Conservation (phyloP, 2,797 vertebrate genomes). For the Lutjanus argentimaculatus region DNA sequence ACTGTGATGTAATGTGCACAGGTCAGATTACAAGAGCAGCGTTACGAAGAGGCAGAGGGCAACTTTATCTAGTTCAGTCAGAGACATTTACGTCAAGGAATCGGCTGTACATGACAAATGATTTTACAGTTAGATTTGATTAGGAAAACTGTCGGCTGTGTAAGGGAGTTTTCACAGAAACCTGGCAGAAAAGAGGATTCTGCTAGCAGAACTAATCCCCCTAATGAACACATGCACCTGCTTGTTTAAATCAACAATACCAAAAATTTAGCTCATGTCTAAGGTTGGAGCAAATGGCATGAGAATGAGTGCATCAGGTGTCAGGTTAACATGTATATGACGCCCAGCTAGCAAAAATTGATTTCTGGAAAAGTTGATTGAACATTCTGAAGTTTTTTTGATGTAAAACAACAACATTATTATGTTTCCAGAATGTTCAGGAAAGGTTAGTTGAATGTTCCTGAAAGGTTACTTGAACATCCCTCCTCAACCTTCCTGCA, state of each 20-base stretch:
- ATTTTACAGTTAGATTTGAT: background rate
- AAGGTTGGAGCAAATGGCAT: background rate
- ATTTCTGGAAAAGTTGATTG: too few species aligned
- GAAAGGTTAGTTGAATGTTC: too few species aligned
- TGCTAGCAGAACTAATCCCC: background rate
- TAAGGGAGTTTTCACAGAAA: background rate
- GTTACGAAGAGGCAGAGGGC: background rate
- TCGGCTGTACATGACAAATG: background rate
- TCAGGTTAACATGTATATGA: background rate
- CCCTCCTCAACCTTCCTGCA: too few species aligned
- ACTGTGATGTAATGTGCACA: conserved; percentile 18
- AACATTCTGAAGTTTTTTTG: too few species aligned
- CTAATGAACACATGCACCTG: background rate
- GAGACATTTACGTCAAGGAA: conserved; percentile 4
- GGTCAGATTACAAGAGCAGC: conserved; percentile 30
- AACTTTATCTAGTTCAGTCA: conserved; percentile 12
- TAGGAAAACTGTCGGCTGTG: background rate
- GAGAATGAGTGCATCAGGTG: background rate
- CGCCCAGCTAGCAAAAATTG: conserved; percentile 1
- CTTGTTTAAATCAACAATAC: background rate
- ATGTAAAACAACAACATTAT: too few species aligned
- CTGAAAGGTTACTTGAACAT: too few species aligned
- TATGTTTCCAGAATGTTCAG: too few species aligned
- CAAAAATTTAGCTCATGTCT: background rate
- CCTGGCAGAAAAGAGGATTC: background rate